These are phyloP conservation scores for Panonychus citri DNA, from an alignment of 1,140 invertebrate species.

Conservation along the genomic window DNA sequence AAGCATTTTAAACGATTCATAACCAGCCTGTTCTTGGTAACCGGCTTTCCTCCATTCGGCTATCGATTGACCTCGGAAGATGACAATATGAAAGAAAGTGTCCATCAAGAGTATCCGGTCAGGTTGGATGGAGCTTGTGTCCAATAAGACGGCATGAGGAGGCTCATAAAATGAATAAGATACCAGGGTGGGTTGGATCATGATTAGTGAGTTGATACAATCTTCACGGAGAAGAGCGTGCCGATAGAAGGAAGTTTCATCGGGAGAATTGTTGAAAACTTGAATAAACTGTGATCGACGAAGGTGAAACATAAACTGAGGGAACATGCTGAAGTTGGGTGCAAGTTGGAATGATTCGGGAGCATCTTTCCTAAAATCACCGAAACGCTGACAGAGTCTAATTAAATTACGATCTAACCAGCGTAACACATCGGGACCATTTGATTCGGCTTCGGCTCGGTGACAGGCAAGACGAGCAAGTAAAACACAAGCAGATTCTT, in stretches of 20 bases:
- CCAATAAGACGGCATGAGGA: conserved; percentile 79
- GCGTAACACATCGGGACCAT: conserved; percentile 82
- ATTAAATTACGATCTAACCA: conserved; percentile 98
- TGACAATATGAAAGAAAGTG: conserved; percentile 98
- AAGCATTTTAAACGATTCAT: conserved; percentile 88
- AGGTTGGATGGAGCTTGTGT: conserved; percentile 88
- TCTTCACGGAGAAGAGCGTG: conserved; percentile 94
- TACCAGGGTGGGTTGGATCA: conserved; percentile 98
- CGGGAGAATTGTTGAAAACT: conserved; percentile 99
- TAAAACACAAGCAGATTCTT: conserved; percentile 85
- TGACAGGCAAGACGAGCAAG: conserved; percentile 93
- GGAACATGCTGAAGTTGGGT: conserved; percentile 92
- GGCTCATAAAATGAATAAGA: conserved; percentile 95
- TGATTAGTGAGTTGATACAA: conserved; percentile 85
- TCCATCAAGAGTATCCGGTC: conserved; percentile 97
- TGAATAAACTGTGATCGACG: conserved; percentile 94
- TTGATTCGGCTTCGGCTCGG: conserved; percentile 68
- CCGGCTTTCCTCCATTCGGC: conserved; percentile 80
- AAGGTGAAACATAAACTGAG: conserved; percentile 99
- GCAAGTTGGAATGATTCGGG: conserved; percentile 81
- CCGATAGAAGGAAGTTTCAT: conserved; percentile 97
- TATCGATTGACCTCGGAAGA: conserved; percentile 98
- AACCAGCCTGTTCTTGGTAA: conserved; percentile 89
- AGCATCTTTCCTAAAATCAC: conserved; percentile 92
- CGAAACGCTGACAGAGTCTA: conserved; percentile 93